Evolutionary conservation across 2,113 vertebrate genomes (phyloP).

Genomic region (Microtus montanus): DNA sequence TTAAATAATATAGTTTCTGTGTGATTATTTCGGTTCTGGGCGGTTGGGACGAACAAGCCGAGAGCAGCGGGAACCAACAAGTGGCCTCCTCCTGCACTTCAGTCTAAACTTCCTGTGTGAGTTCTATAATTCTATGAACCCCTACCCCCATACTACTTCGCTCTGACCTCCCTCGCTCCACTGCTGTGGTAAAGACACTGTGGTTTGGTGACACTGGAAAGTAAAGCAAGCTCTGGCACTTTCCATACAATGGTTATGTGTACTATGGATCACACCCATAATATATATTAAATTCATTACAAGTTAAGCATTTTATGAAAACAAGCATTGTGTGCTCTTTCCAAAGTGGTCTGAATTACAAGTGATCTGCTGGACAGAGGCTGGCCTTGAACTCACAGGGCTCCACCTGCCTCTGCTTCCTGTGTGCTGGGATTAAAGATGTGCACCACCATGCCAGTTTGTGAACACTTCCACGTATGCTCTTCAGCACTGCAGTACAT

Average conservation of each 20-base stretch:
- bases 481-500: not conserved
- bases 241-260: not conserved
- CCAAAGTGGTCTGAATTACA: not conserved
- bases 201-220: not conserved
- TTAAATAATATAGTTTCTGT: too few species aligned
- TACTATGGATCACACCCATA: not conserved
- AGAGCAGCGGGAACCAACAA: too few species aligned
- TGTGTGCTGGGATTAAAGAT: not conserved
- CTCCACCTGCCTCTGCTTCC: not conserved
- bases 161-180: not conserved
- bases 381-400: not conserved
- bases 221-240: not conserved
- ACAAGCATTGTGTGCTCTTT: not conserved
- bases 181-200: not conserved
- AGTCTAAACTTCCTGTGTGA: not conserved
- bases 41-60: too few species aligned
- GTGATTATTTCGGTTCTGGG: too few species aligned
- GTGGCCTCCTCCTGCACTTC: too few species aligned
- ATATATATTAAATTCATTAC: constrained; percentile 13
- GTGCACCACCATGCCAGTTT: not conserved
- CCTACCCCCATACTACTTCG: not conserved
- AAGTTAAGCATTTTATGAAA: constrained; percentile 48
- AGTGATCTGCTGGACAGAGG: not conserved
- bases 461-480: not conserved
- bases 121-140: not conserved